Conservation (phyloP, 2,797 vertebrate species). For the Champsocephalus gunnari region DNA sequence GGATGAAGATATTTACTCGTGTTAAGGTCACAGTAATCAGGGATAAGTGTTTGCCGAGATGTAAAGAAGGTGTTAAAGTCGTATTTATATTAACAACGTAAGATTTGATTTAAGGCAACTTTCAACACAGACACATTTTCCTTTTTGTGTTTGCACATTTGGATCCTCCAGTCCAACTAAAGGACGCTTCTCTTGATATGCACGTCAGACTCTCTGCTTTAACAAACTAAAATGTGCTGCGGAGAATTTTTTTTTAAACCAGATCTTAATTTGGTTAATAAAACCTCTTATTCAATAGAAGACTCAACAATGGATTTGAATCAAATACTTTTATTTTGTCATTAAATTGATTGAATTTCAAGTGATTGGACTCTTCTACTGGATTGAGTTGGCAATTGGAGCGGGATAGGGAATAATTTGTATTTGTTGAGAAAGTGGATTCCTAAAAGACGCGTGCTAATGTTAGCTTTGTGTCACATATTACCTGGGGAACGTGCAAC, state of each 20-base stretch:
- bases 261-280: slow-evolving; percentile 19
- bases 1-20: slow-evolving; percentile 47
- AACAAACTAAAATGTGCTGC: neutral
- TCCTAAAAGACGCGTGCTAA: neutral
- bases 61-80: slow-evolving; percentile 11
- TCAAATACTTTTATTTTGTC: slow-evolving; percentile 28
- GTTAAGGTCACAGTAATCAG: slow-evolving; percentile 49
- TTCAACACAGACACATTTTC: neutral
- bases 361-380: slow-evolving; percentile 31
- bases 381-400: slow-evolving; percentile 23
- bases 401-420: slow-evolving; percentile 8
- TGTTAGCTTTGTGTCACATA: neutral
- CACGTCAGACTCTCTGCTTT: no score
- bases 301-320: slow-evolving; percentile 18
- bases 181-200: neutral
- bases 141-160: neutral
- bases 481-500: neutral
- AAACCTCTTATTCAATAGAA: slow-evolving; percentile 26
- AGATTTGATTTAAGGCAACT: neutral
- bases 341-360: slow-evolving; percentile 30
- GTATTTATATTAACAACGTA: neutral
- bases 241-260: slow-evolving; percentile 1
- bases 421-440: slow-evolving; percentile 10
- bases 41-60: slow-evolving; percentile 9
- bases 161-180: neutral